Base-by-base conservation (phyloP, 2,888 invertebrate species). In the Brenthis ino region DNA sequence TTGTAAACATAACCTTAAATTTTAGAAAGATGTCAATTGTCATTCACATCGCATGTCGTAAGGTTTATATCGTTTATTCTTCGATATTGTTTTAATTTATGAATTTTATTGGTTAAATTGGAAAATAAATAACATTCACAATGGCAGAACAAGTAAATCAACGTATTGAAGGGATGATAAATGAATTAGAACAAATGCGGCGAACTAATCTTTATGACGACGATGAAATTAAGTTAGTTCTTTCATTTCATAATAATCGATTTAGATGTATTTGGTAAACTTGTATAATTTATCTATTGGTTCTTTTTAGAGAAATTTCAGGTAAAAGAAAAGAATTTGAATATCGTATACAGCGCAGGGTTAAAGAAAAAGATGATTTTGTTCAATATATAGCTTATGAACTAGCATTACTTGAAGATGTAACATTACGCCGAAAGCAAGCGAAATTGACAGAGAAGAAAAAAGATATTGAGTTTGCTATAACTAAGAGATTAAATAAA, bases 81-180 rank as follows among this genome's bases (percentile, higher is more conserved):
- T 60, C 28, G 51, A 48, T 56, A 24, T 54, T 56, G 51, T 57
- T 14, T 51, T 16, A 13, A 53, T 12, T 20, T 33, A 43, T 47
- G 56, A 6, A 57, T 24, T 50, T 56, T 37, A 5, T 61, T 57
- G 13, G 16, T 47, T 8, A 56, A 13, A 16, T 51, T 37, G 56
- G 43, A 43, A 61, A 63, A 53, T 65, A 64, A 69, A 69, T 65
- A 0, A 13, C 3, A 28, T 12, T 24, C 48, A 75, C 81, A 79
- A 97, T 98, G 97, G 96, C 96, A 14, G 98, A 98, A 89, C 94
- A 95, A 86, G 96, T 97, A 2, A 95, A 96, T 81, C 94, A 95
- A 83, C 94, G 95, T 82, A 94, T 96, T 77, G 97, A 98, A 91
- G 95, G 95, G 74, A 95, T 96, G 94, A 94, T 97, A 78, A 95